phyloP scores from a whole-genome alignment of 2,888 invertebrate genomes.

The Oligia fasciuncula region DNA sequence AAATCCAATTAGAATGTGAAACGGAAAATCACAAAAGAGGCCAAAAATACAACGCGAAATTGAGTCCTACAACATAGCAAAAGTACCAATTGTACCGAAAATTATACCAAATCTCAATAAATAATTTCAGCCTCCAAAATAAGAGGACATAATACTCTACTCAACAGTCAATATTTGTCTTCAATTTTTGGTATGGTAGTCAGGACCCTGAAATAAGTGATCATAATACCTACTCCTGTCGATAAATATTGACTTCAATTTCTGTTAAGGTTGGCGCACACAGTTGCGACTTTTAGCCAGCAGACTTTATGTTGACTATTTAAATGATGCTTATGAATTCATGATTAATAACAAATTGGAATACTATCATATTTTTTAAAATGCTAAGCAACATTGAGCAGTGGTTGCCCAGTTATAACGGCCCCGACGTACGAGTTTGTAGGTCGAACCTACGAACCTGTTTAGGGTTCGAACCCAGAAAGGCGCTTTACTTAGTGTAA shows the following conservation, averaged over 20 bases:
- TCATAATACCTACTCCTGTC: conserved; percentile 39
- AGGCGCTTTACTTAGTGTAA: too few species aligned
- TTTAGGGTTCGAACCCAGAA: too few species aligned
- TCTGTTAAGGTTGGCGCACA: conserved; percentile 7
- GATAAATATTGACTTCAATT: conserved; percentile 52
- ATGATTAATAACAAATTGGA: background rate
- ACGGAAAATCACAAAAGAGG: background rate
- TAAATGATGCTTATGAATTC: background rate
- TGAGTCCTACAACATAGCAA: conserved; percentile 10
- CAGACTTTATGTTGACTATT: background rate
- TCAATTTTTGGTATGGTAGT: conserved; percentile 34
- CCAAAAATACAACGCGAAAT: conserved; percentile 12
- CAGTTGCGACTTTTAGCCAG: conserved; percentile 13
- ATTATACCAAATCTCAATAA: conserved; percentile 41
- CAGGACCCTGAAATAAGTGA: conserved; percentile 29
- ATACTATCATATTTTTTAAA: background rate
- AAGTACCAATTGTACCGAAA: conserved; percentile 35
- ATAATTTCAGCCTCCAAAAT: conserved; percentile 44
- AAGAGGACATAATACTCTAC: conserved; percentile 35
- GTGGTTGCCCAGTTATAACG: background rate
- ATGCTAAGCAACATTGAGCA: background rate
- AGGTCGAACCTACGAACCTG: too few species aligned
- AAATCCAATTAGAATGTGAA: conserved; percentile 5
- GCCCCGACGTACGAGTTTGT: background rate
- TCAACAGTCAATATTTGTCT: conserved; percentile 49